Evolutionary conservation across 2,888 invertebrate genomes (phyloP), one percentile per base, ranked within the genome.

Genomic region (Stenodema calcarata): DNA sequence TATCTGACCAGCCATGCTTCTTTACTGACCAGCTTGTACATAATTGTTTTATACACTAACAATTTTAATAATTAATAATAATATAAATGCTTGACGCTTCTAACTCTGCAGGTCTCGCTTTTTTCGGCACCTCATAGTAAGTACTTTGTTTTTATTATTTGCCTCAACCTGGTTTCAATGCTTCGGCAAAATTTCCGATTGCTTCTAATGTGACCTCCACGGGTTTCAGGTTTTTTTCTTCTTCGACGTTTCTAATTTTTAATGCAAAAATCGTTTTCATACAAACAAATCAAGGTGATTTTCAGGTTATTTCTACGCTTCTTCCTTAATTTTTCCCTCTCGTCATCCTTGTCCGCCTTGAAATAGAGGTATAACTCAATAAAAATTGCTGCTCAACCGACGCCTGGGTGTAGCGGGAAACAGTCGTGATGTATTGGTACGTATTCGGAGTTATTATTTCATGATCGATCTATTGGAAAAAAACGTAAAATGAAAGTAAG

Each of bases 1-100:
- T 44, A 84, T 73, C 84, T 84, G 84, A 84, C 84, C 84, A 84
- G 84, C 84, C 84, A 84, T 84, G 84, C 30, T 35, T 82, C 23
- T 75, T 73, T 69, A 78, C n/a, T 80, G 73, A 75, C 73, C 30
- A 75, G 14, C 73, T 75, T 75, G 73, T 75, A 35, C 14, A 41
- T 41, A 75, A 1, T 16, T 75, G 14, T 75, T 75, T 75, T 75
- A 27, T 62, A 9, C 12, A 62, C 62, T 27, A 62, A 27, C 62
- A 23, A 6, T 50, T 14, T 50, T 50, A n/a, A n/a, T 16, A 2
- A 62, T 62, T 62, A 27, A 62, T 47, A 35, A 35, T 73, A 18
- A 35, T 35, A 16, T 73, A 18, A 14, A 12, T 47, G 80, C 30
- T 80, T 80, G 27, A 14, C 30, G 80, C 80, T 54, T 27, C n/a